Base-by-base conservation (phyloP, 2,888 invertebrate genomes). In the Trichogramma dendrolimi region DNA sequence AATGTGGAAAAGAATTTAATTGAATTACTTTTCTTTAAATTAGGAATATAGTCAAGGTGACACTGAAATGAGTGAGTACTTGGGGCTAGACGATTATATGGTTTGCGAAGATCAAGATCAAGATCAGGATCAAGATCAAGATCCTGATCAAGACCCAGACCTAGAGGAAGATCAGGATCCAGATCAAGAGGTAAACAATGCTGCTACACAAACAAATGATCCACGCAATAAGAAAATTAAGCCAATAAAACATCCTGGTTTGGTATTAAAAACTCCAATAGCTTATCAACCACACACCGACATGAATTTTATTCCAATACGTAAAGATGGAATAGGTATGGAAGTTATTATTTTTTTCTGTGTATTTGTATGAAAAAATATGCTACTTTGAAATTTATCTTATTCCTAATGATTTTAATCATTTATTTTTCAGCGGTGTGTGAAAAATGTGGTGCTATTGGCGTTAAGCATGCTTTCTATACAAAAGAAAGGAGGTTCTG, bases 271-370 rank as follows among this genome's bases (percentile, higher is more conserved):
- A 79, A 89, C 89, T 67, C 89, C 89, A 63, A 90, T 90, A 68
- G 89, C 90, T 55, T 90, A 89, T 80, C 87, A 89, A 75, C 86
- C 88, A 72, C 87, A 88, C 77, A 88, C 89, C 60, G 92, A 93
- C 82, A 86, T 91, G 64, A 89, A 91, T 67, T 90, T 92, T 73
- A 88, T 94, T 80, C 93, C 94, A 59, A 89, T 94, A 75, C 87
- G 89, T 79, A 91, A 90, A 80, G 92, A 93, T 80, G 92, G 91
- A 80, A 93, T 92, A 83, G 92, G 93, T 92, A 82, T 85, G 86
- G 80, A 70, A 27, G 6, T 5, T 11, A 54, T 38, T 46, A 6
- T 11, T 8, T 27, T 56, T 53, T 54, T 54, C 41, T 49, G 41
- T 4, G 54, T 52, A 49, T 59, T 6, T 48, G 27, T 56, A 54